Conservation (phyloP, 2,888 invertebrate genomes). For the Ptychoptera albimana region DNA sequence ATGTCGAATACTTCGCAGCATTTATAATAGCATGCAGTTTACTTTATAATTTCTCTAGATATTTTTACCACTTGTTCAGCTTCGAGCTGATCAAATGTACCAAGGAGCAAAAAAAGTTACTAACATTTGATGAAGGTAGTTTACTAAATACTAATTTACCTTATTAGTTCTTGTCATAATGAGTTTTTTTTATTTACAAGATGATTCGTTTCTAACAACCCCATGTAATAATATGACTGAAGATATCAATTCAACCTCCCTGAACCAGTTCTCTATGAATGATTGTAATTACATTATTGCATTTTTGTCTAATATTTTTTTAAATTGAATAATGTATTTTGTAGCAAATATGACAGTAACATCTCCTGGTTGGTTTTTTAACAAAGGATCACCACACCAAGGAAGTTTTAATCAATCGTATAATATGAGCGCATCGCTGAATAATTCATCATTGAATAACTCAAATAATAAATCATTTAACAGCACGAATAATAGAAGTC, state of each 20-base stretch:
- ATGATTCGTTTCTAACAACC: conserved; percentile 19
- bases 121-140: conserved; percentile 32
- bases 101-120: conserved; percentile 34
- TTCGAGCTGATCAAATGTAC: conserved; percentile 32
- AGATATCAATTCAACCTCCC: conserved; percentile 9
- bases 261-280: conserved; percentile 27
- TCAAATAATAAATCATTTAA: conserved; percentile 20
- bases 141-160: no score
- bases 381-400: no score
- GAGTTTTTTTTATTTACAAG: conserved; percentile 10
- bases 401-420: no score
- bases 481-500: conserved; percentile 18
- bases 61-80: conserved; percentile 28
- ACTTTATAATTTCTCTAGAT: conserved; percentile 34
- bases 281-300: conserved; percentile 18
- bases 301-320: neutral
- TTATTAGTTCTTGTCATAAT: no score
- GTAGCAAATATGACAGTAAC: conserved; percentile 9
- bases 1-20: conserved; percentile 30
- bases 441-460: conserved; percentile 10
- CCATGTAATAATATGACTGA: neutral
- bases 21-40: conserved; percentile 33
- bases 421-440: no score
- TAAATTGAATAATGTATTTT: neutral
- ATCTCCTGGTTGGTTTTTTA: no score